A percentile compares a stretch with the other conserved stretches of the same genome.
phyloP scores from a whole-genome alignment of 1,140 invertebrate species.

The Sycobia sp. region DNA sequence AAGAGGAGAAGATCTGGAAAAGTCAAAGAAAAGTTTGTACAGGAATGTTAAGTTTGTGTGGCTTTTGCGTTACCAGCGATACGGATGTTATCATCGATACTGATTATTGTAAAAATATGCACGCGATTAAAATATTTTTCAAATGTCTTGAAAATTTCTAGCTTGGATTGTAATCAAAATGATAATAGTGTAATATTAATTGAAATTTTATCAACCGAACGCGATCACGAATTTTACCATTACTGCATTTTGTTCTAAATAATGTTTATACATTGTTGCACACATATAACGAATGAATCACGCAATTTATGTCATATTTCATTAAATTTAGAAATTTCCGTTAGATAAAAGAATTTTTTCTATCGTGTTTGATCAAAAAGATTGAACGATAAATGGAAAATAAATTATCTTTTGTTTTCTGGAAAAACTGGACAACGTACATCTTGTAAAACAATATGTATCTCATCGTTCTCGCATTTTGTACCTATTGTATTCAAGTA shows the following conservation, averaged over 20 bases:
- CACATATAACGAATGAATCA: constrained; percentile 8
- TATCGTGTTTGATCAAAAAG: background rate
- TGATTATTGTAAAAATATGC: too few species aligned
- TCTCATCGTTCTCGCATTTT: constrained; percentile 19
- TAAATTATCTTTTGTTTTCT: constrained; percentile 16
- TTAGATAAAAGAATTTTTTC: constrained; percentile 1
- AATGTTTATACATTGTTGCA: constrained; percentile 8
- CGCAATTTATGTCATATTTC: constrained; percentile 19
- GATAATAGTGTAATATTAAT: too few species aligned
- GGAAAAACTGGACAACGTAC: background rate
- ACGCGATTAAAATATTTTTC: too few species aligned
- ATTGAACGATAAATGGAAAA: background rate
- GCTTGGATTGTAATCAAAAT: too few species aligned
- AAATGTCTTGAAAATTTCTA: too few species aligned
- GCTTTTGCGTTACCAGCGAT: too few species aligned
- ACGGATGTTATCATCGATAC: too few species aligned
- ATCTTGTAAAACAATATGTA: constrained; percentile 26
- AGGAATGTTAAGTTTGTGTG: too few species aligned
- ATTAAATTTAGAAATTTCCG: constrained; percentile 17
- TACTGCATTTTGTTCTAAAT: constrained; percentile 6
- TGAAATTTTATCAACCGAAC: background rate
- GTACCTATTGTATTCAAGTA: constrained; percentile 21
- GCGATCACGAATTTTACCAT: constrained; percentile 10
- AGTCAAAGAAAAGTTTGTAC: too few species aligned
- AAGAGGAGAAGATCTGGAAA: too few species aligned